Percentiles rank a stretch among this genome's conserved stretches.
Conservation (phyloP, 2,797 vertebrate genomes). For the Sebastes steindachneri region DNA sequence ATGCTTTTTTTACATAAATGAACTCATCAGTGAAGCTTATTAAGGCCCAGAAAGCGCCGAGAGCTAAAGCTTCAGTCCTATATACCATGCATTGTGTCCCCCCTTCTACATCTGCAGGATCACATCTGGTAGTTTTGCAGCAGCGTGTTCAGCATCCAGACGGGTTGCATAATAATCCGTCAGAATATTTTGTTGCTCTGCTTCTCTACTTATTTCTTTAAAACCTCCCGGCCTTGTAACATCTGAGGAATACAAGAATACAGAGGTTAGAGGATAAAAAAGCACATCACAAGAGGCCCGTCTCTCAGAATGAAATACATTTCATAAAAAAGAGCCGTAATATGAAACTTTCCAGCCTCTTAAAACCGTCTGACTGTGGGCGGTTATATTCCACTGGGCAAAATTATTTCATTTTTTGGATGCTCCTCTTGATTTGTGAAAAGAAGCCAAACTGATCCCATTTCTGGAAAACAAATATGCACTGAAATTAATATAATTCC, state of each 20-base stretch:
- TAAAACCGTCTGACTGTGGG: constrained; percentile 67
- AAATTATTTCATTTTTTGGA: constrained; percentile 60
- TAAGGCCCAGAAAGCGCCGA: not conserved
- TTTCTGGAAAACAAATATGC: constrained; percentile 44
- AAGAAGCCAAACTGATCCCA: constrained; percentile 49
- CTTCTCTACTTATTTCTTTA: constrained; percentile 14
- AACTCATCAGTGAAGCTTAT: constrained; percentile 53
- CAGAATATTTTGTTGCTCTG: not conserved
- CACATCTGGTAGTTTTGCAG: constrained; percentile 30
- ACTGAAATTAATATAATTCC: constrained; percentile 42
- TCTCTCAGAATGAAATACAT: constrained; percentile 57
- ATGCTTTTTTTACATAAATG: constrained; percentile 56
- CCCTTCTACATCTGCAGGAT: constrained; percentile 1
- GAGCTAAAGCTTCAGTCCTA: not conserved
- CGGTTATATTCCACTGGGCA: constrained; percentile 50
- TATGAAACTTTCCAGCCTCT: constrained; percentile 73
- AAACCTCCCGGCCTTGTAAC: constrained; percentile 33
- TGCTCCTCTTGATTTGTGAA: constrained; percentile 41
- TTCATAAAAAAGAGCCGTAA: constrained; percentile 51
- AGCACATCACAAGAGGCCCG: constrained; percentile 47
- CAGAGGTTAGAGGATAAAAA: constrained; percentile 37
- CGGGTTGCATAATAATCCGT: constrained; percentile 7
- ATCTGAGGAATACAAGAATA: constrained; percentile 22
- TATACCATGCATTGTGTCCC: not conserved
- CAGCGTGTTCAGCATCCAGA: constrained; percentile 11